Percentiles rank a stretch among this genome's conserved stretches.
These are phyloP conservation scores for Pelusios castaneus DNA, from an alignment of 2,113 vertebrate species.

Conservation along the genomic window DNA sequence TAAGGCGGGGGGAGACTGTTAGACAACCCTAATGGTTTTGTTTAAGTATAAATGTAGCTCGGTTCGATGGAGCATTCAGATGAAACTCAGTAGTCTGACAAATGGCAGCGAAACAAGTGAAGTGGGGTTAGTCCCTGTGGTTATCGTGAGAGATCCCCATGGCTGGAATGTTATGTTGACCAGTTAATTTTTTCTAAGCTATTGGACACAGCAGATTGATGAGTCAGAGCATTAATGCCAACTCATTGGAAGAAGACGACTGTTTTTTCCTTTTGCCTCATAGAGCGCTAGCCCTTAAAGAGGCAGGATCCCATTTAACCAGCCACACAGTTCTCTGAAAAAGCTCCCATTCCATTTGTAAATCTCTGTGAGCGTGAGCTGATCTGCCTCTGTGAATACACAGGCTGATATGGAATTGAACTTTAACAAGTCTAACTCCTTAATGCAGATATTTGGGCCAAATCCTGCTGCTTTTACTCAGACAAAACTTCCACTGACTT, in stretches of 20 bases:
- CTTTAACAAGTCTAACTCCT: background rate
- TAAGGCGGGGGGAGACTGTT: background rate
- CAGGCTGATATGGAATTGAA: background rate
- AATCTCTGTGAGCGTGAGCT: background rate
- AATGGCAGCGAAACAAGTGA: background rate
- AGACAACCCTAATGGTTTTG: background rate
- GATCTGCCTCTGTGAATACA: background rate
- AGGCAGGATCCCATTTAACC: background rate
- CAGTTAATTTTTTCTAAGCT: background rate
- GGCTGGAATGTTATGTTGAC: background rate
- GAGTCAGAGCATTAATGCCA: background rate
- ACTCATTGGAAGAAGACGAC: background rate
- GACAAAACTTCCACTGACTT: background rate
- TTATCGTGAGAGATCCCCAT: background rate
- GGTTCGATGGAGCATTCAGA: background rate
- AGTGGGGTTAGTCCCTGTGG: background rate
- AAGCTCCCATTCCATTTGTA: background rate
- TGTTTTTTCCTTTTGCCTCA: background rate
- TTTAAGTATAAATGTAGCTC: background rate
- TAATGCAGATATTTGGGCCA: background rate
- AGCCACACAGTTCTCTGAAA: background rate
- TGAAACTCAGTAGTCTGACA: rapidly evolving
- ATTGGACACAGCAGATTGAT: rapidly evolving
- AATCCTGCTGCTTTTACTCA: background rate
- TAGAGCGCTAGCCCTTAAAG: background rate